Percentiles rank a stretch among this genome's conserved stretches.
phyloP scores from a whole-genome alignment of 2,113 vertebrate genomes.

The Labeo catla region DNA sequence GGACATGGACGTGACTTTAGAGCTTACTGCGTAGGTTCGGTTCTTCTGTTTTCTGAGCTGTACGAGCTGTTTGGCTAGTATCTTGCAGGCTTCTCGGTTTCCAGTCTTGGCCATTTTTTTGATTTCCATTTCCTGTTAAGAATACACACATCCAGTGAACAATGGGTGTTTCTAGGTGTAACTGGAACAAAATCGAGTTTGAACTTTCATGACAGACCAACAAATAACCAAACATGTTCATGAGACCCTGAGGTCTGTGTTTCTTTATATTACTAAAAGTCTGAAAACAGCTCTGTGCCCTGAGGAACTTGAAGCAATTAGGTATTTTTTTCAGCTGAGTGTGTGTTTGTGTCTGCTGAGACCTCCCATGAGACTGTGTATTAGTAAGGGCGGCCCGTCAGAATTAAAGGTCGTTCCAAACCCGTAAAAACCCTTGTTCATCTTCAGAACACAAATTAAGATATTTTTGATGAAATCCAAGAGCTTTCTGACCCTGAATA shows the following conservation, averaged over 20 bases:
- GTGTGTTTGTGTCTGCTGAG: constrained; percentile 32
- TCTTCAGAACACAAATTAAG: no score
- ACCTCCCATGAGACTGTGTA: constrained; percentile 62
- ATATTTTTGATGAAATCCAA: no score
- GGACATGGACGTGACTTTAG: constrained; percentile 96
- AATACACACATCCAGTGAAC: background rate
- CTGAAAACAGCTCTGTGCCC: constrained; percentile 57
- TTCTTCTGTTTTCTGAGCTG: constrained; percentile 95
- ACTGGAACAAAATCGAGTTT: background rate
- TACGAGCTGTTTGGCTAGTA: constrained; percentile 94
- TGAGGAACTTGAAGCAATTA: constrained; percentile 36
- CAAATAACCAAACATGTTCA: background rate
- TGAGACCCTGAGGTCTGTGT: constrained; percentile 8
- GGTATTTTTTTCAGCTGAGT: background rate
- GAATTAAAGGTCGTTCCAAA: constrained; percentile 13
- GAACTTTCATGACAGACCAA: background rate
- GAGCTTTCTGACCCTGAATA: no score
- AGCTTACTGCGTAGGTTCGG: constrained; percentile 94
- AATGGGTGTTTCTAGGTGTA: background rate
- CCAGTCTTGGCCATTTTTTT: constrained; percentile 98
- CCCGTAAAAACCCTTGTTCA: no score
- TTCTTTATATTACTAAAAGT: constrained; percentile 67
- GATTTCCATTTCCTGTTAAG: constrained; percentile 90
- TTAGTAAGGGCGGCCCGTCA: constrained; percentile 52
- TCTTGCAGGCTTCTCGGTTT: constrained; percentile 94